phyloP scores from a whole-genome alignment of 2,797 vertebrate species.

The Helarctos malayanus region DNA sequence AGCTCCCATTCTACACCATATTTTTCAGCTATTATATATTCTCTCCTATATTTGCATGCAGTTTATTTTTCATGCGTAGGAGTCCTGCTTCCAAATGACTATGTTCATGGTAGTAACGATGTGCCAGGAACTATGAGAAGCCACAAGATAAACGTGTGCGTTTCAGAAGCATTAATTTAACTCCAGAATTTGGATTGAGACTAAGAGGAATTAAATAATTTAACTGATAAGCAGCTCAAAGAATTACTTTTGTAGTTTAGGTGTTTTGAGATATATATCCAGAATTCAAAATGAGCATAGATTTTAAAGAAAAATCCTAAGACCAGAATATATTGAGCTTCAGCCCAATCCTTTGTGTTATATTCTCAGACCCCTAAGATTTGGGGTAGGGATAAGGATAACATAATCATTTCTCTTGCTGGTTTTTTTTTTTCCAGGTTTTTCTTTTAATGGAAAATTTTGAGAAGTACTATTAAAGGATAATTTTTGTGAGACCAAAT shows the following conservation, averaged over 20 bases:
- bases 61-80: background rate
- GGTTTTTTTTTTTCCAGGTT: background rate
- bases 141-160: background rate
- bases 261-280: background rate
- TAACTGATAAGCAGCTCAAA: background rate
- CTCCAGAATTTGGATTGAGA: background rate
- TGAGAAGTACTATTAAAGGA: slow-evolving; percentile 11
- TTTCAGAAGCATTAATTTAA: slow-evolving; percentile 16
- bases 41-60: background rate
- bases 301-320: background rate
- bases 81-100: background rate
- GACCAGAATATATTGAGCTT: background rate
- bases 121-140: background rate
- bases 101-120: background rate
- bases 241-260: background rate
- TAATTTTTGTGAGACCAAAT: slow-evolving; percentile 40
- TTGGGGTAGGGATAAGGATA: background rate
- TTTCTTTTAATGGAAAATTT: slow-evolving; percentile 64
- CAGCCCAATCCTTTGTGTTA: background rate
- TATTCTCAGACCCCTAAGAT: background rate
- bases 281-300: background rate
- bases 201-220: background rate
- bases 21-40: background rate
- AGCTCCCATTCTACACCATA: background rate
- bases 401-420: background rate